Conservation (phyloP, 2,113 vertebrate species). For the Nestor notabilis region DNA sequence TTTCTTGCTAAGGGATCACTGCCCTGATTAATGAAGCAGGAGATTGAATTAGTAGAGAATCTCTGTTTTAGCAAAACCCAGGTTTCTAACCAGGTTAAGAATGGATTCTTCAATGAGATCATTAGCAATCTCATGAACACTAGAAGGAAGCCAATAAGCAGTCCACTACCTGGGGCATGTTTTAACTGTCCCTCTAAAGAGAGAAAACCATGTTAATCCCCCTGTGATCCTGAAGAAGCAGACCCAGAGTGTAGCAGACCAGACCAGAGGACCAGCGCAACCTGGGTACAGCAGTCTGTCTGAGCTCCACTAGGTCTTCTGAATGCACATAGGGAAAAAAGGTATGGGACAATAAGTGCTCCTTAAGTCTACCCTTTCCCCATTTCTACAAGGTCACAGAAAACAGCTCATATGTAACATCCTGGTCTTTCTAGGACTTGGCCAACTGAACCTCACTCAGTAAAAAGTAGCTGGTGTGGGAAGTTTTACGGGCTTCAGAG, state of each 20-base stretch:
- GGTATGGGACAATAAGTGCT: neutral
- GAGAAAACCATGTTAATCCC: neutral
- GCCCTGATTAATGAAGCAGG: neutral
- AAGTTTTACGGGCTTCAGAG: neutral
- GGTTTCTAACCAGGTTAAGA: neutral
- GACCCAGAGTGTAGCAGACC: neutral
- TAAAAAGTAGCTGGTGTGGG: neutral
- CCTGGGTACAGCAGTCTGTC: too few relatives aligned
- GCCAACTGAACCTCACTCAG: neutral
- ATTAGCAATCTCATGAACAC: neutral
- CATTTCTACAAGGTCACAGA: neutral
- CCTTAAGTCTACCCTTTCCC: neutral
- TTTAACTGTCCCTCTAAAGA: neutral
- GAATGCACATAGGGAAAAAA: neutral
- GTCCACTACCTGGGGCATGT: neutral
- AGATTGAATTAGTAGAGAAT: neutral
- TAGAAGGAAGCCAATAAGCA: neutral
- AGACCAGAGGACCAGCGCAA: neutral
- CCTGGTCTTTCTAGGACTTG: neutral
- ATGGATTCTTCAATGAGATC: neutral
- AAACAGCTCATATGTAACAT: accelerated
- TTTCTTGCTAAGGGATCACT: neutral
- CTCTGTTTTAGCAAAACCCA: neutral
- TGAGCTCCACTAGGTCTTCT: neutral
- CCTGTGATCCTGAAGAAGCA: neutral